Base-by-base conservation (phyloP, 2,888 invertebrate genomes). In the Ariolimax columbianus region DNA sequence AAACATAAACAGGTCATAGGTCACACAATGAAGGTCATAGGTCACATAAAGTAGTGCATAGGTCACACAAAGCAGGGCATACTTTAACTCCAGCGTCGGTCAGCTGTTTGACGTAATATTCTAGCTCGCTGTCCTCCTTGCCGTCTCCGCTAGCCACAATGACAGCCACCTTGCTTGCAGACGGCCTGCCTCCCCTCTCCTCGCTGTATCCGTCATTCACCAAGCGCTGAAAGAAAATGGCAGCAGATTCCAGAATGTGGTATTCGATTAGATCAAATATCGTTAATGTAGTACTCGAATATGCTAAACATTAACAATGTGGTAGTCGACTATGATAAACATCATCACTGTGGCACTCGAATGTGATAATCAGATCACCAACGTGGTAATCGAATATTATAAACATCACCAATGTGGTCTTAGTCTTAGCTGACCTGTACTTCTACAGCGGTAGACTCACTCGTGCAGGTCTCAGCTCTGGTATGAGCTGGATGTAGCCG, bases 171-270 rank as follows among this genome's bases (percentile, higher is more conserved):
- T 77, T 59, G 17, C 70, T 40, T 23, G 81, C 77, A 11, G 51
- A 38, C n/a, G 55, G n/a, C 23, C 86, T 33, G 30, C 77, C 86
- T 4, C 87, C 87, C 51, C 63, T 82, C 17, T 36, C 51, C 7
- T n/a, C 19, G 14, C 55, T 66, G 86, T 70, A 87, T 36, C 36
- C 86, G 1, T 33, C n/a, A 47, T 19, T n/a, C n/a, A 73, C 3
- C 1, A 83, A 19, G 7, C 30, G 63, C 82, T 82, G n/a, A 11
- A 47, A n/a, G n/a, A n/a, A n/a, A n/a, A n/a, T n/a, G n/a, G n/a
- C n/a, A n/a, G n/a, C n/a, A n/a, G n/a, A n/a, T n/a, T n/a, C n/a
- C n/a, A n/a, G n/a, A n/a, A n/a, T n/a, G n/a, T n/a, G n/a, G n/a
- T n/a, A n/a, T n/a, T n/a, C n/a, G n/a, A n/a, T n/a, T n/a, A n/a